phyloP scores from a whole-genome alignment of 1,140 invertebrate genomes.

The Neuroterus valhalla region DNA sequence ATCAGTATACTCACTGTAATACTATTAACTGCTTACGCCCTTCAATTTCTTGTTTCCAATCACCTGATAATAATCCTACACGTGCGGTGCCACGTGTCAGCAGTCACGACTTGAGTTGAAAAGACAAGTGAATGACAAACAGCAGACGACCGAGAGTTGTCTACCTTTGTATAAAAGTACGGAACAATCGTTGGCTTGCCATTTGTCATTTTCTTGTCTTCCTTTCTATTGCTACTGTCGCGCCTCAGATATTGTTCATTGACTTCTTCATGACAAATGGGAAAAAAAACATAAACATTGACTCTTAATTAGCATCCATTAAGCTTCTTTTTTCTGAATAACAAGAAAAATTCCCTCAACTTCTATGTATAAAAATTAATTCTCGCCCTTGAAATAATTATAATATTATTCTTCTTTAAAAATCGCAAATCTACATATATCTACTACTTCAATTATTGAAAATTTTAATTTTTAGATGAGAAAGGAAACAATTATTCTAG shows the following conservation, averaged over 20 bases:
- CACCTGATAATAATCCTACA: neutral
- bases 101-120: conserved; percentile 9
- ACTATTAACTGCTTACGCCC: neutral
- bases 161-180: conserved; percentile 4
- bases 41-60: conserved; percentile 4
- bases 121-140: conserved; percentile 20
- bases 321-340: neutral
- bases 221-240: neutral
- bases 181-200: neutral
- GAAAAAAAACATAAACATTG: neutral
- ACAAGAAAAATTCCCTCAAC: neutral
- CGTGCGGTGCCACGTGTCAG: neutral
- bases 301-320: conserved; percentile 1
- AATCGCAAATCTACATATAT: too few species aligned
- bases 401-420: too few species aligned
- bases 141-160: neutral
- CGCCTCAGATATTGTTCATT: neutral
- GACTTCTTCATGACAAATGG: neutral
- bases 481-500: too few species aligned
- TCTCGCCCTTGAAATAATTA: too few species aligned
- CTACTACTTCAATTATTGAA: too few species aligned
- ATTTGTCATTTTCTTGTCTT: neutral
- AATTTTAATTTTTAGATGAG: too few species aligned
- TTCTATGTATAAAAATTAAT: neutral
- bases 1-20: neutral